These are phyloP conservation scores for Biston betularia DNA, from an alignment of 2,888 invertebrate species.

Conservation along the genomic window DNA sequence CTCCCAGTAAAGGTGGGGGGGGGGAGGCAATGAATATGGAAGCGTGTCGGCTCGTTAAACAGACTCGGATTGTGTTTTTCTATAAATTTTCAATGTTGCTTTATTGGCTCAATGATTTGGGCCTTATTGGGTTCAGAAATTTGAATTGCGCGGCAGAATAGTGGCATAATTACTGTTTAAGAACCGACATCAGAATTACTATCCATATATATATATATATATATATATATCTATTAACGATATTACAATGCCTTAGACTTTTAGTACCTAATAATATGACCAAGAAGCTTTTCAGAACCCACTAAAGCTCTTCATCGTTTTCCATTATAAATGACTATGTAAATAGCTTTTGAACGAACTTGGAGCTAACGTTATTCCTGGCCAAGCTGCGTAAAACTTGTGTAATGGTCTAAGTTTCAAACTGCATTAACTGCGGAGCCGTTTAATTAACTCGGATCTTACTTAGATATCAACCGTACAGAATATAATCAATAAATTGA, in stretches of 20 bases:
- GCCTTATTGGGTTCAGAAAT: constrained; percentile 22
- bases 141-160: constrained; percentile 6
- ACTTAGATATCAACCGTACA: constrained; percentile 8
- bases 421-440: constrained; percentile 10
- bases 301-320: constrained; percentile 19
- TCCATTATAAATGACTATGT: constrained; percentile 19
- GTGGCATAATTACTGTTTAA: not conserved
- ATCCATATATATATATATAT: no score
- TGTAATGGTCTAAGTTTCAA: constrained; percentile 21
- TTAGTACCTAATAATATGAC: not conserved
- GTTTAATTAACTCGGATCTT: constrained; percentile 14
- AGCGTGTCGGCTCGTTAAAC: constrained; percentile 59
- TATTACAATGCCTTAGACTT: not conserved
- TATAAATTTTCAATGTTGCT: constrained; percentile 55
- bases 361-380: constrained; percentile 8
- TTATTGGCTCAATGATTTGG: constrained; percentile 40
- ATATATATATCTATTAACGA: not conserved
- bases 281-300: not conserved
- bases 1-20: constrained; percentile 32
- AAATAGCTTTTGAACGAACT: constrained; percentile 12
- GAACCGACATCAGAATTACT: not conserved
- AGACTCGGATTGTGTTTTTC: constrained; percentile 58
- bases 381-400: constrained; percentile 6
- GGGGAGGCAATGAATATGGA: constrained; percentile 56
- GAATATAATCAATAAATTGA: not conserved